phyloP scores from a whole-genome alignment of 92 coral and sea anemone genomes.

The Blastomussa wellsi region DNA sequence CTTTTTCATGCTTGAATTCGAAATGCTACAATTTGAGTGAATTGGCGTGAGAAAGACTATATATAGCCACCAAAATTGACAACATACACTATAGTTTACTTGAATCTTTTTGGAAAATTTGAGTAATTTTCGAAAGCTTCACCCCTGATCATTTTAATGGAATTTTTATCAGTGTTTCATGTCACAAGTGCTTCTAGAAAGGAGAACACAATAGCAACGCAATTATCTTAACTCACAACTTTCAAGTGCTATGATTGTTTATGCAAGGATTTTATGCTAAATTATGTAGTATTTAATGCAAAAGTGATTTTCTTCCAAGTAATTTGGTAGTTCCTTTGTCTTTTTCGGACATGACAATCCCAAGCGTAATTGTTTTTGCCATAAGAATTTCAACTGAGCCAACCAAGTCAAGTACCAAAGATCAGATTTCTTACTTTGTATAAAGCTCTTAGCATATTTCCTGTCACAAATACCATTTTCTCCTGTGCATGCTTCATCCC shows the following conservation, averaged over 20 bases:
- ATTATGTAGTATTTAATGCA: background rate
- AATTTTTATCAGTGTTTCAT: conserved; percentile 19
- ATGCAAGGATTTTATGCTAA: background rate
- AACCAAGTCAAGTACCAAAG: background rate
- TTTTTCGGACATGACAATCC: background rate
- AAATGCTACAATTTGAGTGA: background rate
- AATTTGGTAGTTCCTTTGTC: background rate
- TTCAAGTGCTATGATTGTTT: conserved; percentile 15
- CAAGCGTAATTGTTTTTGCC: conserved; percentile 12
- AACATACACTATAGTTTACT: no score
- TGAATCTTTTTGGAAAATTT: background rate
- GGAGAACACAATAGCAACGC: conserved; percentile 8
- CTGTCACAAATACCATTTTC: conserved; percentile 15
- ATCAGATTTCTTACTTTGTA: conserved; percentile 14
- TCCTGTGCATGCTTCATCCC: background rate
- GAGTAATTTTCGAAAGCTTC: background rate
- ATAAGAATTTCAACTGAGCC: conserved; percentile 2
- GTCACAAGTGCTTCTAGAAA: conserved; percentile 18
- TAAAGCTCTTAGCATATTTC: conserved; percentile 18
- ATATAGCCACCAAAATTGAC: background rate
- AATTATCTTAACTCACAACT: conserved; percentile 16
- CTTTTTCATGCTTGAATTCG: background rate
- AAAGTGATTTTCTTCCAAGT: background rate
- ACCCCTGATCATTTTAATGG: background rate
- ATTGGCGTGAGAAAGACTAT: background rate